These are phyloP conservation scores for Hyles lineata DNA, from an alignment of 2,888 invertebrate species.

Conservation along the genomic window DNA sequence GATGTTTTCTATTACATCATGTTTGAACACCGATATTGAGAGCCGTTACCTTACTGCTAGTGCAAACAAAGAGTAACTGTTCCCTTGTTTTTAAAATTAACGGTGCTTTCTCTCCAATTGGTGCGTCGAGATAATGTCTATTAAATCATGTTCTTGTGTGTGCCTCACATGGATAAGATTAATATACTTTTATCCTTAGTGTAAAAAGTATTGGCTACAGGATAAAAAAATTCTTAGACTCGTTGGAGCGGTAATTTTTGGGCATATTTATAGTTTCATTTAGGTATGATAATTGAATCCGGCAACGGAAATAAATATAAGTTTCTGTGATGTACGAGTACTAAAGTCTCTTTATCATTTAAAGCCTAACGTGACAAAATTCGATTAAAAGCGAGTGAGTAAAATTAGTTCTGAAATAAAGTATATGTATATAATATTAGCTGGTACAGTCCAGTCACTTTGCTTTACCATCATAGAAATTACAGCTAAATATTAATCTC, in stretches of 20 bases:
- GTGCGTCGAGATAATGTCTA: conserved; percentile 9
- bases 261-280: too few relatives aligned
- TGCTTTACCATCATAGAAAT: too few relatives aligned
- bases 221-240: neutral
- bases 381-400: too few relatives aligned
- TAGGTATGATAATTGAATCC: too few relatives aligned
- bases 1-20: conserved; percentile 69
- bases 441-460: too few relatives aligned
- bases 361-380: too few relatives aligned
- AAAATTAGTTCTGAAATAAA: too few relatives aligned
- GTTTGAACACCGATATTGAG: conserved; percentile 73
- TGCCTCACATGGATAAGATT: neutral
- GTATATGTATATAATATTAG: too few relatives aligned
- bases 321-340: too few relatives aligned
- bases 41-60: conserved; percentile 50
- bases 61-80: conserved; percentile 52
- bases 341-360: neutral
- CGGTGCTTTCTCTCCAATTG: conserved; percentile 38
- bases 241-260: too few relatives aligned
- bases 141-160: neutral
- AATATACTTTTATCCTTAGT: neutral
- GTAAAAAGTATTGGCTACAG: neutral
- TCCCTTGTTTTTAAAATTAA: conserved; percentile 55
- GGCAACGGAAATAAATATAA: too few relatives aligned
- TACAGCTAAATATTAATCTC: too few relatives aligned